phyloP scores from a whole-genome alignment of 2,113 vertebrate species.

The Gobio gobio region DNA sequence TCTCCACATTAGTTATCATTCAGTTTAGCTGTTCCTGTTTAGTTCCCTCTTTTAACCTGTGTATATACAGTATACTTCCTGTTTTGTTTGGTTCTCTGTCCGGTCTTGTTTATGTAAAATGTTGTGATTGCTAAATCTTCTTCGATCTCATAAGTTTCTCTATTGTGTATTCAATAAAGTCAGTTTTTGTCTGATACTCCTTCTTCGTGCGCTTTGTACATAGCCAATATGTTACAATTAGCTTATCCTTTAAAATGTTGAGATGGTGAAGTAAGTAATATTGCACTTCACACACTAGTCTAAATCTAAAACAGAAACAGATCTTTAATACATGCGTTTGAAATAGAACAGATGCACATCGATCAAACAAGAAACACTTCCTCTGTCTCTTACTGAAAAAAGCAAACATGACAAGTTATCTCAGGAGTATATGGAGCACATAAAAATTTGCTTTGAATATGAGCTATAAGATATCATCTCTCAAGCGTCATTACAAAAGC shows the following conservation, averaged over 20 bases:
- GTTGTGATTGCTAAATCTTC: too few relatives aligned
- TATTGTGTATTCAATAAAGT: too few relatives aligned
- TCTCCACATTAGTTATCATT: too few relatives aligned
- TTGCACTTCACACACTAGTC: not conserved
- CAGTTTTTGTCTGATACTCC: too few relatives aligned
- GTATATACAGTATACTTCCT: too few relatives aligned
- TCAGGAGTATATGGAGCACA: not conserved
- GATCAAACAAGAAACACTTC: not conserved
- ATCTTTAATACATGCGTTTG: not conserved
- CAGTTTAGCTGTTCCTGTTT: too few relatives aligned
- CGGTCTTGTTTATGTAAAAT: too few relatives aligned
- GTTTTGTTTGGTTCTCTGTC: too few relatives aligned
- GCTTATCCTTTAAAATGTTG: not conserved
- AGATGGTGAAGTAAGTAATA: not conserved
- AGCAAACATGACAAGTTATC: not conserved
- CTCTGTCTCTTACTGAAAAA: not conserved
- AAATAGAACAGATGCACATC: not conserved
- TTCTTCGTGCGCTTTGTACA: too few relatives aligned
- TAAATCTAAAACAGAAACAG: not conserved
- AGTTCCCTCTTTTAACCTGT: too few relatives aligned
- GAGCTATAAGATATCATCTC: not conserved
- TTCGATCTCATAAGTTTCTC: too few relatives aligned
- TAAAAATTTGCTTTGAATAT: not conserved
- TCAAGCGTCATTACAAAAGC: not conserved
- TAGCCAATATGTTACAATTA: not conserved